Evolutionary conservation across 2,888 invertebrate genomes (phyloP), one percentile per base, ranked within the genome.

Genomic region (Acanthosepion pharaonis): DNA sequence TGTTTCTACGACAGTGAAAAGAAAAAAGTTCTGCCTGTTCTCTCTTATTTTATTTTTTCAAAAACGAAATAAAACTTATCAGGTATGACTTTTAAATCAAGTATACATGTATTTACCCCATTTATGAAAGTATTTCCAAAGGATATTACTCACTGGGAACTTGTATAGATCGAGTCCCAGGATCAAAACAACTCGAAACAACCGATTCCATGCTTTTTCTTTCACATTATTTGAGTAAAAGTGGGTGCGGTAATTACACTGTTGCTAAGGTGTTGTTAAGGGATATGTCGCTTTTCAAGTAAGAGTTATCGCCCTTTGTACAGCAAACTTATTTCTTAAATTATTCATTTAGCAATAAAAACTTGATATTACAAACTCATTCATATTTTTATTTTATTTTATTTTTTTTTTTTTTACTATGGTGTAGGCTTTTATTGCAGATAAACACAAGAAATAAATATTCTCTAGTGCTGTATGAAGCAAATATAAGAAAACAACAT

Each of bases 81-180:
- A 20, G 18, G 18, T 18, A 55, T 55, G 55, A 55, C 55, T 55
- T 11, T 51, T 51, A 51, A 78, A 78, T 78, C 15, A n/a, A 15
- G 0, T 33, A 78, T 18, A 78, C n/a, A 15, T n/a, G 28, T 78
- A 78, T 78, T 78, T 78, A 3, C 9, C 33, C n/a, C n/a, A 78
- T n/a, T n/a, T 33, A 78, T 78, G n/a, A 78, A 78, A 48, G 49
- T 8, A 59, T 28, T 33, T 33, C 42, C 91, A 78, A 94, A 91
- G 18, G 91, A 51, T 49, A 48, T n/a, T 53, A 53, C 91, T 91
- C 91, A 91, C 91, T 18, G 91, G 53, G 94, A 94, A 25, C 93
- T 92, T 92, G 92, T 28, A 48, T 94, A 55, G 42, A 25, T 92
- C 93, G 92, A 93, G n/a, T 78, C 93, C n/a, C 93, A 94, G 94